Conservation (phyloP, 2,888 invertebrate species). For the Yponomeuta cagnagella region DNA sequence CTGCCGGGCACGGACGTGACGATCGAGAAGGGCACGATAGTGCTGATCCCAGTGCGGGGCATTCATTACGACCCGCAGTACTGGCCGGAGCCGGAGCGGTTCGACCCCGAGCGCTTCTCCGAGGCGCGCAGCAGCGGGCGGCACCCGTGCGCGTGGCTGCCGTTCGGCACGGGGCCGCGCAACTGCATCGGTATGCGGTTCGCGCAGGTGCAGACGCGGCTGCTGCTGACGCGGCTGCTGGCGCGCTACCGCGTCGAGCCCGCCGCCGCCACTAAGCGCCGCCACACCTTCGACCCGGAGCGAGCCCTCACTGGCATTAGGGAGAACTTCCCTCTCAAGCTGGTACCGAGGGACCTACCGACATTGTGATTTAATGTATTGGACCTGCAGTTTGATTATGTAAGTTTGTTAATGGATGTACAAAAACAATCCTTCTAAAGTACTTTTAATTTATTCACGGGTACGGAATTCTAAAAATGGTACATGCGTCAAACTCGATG, state of each 20-base stretch:
- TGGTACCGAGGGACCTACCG: background rate
- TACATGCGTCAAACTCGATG: no score
- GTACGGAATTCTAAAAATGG: no score
- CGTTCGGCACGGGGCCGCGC: slow-evolving; percentile 25
- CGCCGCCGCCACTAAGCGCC: slow-evolving; percentile 13
- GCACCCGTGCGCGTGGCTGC: slow-evolving; percentile 23
- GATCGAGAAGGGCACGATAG: slow-evolving; percentile 19
- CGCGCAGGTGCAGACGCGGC: slow-evolving; percentile 17
- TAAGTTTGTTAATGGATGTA: no score
- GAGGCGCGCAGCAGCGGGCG: slow-evolving; percentile 22
- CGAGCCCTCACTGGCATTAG: background rate
- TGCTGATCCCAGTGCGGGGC: slow-evolving; percentile 19
- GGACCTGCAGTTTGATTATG: no score
- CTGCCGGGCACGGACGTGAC: slow-evolving; percentile 23
- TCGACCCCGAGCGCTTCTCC: slow-evolving; percentile 26
- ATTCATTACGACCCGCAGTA: slow-evolving; percentile 24
- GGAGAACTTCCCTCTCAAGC: background rate
- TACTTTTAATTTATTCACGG: no score
- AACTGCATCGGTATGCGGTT: slow-evolving; percentile 24
- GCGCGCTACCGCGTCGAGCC: slow-evolving; percentile 17
- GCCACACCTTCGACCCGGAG: slow-evolving; percentile 9
- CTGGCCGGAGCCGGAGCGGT: slow-evolving; percentile 24
- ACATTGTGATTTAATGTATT: no score
- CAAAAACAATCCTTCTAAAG: no score
- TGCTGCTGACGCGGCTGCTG: slow-evolving; percentile 17